These are phyloP conservation scores for Melanocharis versteri DNA, from an alignment of 2,113 vertebrate species.

Conservation along the genomic window DNA sequence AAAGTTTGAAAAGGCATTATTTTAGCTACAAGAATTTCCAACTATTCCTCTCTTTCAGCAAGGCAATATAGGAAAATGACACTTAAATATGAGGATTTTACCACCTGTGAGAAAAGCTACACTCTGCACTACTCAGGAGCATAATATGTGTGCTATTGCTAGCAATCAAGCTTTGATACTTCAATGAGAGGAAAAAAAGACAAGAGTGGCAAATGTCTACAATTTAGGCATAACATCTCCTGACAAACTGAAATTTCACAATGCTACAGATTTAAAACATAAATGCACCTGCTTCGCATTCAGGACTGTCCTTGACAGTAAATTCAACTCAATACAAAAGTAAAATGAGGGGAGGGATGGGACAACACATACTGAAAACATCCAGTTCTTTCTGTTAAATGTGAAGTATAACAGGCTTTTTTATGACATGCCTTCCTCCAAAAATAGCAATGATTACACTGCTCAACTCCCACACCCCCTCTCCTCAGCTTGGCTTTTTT, in stretches of 20 bases:
- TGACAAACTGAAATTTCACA: background rate
- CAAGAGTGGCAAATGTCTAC: background rate
- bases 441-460: slow-evolving; percentile 1
- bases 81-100: background rate
- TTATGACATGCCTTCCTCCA: background rate
- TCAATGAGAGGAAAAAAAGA: background rate
- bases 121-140: background rate
- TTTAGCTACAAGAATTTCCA: background rate
- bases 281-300: background rate
- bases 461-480: background rate
- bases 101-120: background rate
- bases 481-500: background rate
- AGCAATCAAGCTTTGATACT: background rate
- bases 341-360: background rate
- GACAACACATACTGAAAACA: background rate
- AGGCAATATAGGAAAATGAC: background rate
- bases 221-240: background rate
- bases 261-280: background rate
- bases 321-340: background rate
- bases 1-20: background rate
- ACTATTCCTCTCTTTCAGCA: background rate
- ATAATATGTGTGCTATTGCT: background rate
- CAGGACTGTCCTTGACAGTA: background rate
- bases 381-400: background rate
- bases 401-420: background rate